phyloP scores from a whole-genome alignment of 2,888 invertebrate species.

The Mythimna pallens region DNA sequence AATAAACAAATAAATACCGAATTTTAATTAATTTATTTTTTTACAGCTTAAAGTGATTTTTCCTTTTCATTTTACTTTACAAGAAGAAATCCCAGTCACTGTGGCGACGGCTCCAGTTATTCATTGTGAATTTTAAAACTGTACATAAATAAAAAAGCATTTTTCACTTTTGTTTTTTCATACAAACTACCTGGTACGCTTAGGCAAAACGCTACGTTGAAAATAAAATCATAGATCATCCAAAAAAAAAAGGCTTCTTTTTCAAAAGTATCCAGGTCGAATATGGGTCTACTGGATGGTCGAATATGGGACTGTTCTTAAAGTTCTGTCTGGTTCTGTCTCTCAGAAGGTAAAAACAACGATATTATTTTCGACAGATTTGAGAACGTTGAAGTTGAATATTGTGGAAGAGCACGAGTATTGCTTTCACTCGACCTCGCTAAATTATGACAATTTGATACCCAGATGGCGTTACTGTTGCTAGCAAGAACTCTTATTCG shows the following conservation, averaged over 20 bases:
- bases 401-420: too few relatives aligned
- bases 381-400: too few relatives aligned
- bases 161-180: not conserved
- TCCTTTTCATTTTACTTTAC: constrained; percentile 73
- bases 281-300: too few relatives aligned
- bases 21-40: constrained; percentile 1
- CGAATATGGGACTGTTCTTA: too few relatives aligned
- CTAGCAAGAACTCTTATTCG: too few relatives aligned
- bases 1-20: not conserved
- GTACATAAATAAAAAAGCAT: not conserved
- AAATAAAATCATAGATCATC: not conserved
- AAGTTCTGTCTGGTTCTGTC: too few relatives aligned
- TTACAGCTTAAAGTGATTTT: constrained; percentile 77
- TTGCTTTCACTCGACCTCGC: too few relatives aligned
- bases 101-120: constrained; percentile 78
- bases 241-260: not conserved
- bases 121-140: constrained; percentile 70
- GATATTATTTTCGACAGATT: too few relatives aligned
- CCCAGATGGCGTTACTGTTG: constrained; percentile 19
- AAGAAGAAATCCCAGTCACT: constrained; percentile 76
- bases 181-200: not conserved
- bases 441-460: not conserved
- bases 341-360: too few relatives aligned
- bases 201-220: not conserved
- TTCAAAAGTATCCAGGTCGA: too few relatives aligned